These are phyloP conservation scores for Chrysolina americana DNA, from an alignment of 2,888 invertebrate genomes.

Conservation along the genomic window DNA sequence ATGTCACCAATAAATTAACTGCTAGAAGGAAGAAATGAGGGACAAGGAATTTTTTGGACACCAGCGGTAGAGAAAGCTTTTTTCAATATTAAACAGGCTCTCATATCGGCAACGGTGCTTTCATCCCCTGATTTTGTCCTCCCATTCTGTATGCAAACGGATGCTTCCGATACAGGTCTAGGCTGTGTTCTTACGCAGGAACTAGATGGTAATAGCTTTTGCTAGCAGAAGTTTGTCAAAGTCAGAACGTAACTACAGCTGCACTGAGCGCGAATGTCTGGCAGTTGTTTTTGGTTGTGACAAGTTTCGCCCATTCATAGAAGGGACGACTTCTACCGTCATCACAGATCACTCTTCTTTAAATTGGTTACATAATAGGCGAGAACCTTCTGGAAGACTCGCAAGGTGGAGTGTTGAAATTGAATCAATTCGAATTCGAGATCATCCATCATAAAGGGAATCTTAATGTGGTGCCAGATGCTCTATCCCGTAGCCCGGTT, in stretches of 20 bases:
- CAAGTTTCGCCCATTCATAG: slow-evolving; percentile 36
- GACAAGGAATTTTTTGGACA: slow-evolving; percentile 40
- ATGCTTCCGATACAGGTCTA: slow-evolving; percentile 54
- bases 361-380: slow-evolving; percentile 5
- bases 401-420: slow-evolving; percentile 16
- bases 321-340: slow-evolving; percentile 18
- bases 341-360: slow-evolving; percentile 27
- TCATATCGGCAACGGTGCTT: slow-evolving; percentile 49
- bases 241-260: slow-evolving; percentile 41
- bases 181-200: slow-evolving; percentile 36
- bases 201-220: slow-evolving; percentile 50
- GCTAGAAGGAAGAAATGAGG: slow-evolving; percentile 21
- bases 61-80: too few relatives aligned
- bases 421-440: slow-evolving; percentile 42
- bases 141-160: slow-evolving; percentile 51
- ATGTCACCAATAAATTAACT: slow-evolving; percentile 21
- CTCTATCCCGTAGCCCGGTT: slow-evolving; percentile 30
- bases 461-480: slow-evolving; percentile 35
- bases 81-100: too few relatives aligned
- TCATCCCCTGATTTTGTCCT: slow-evolving; percentile 49
- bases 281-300: slow-evolving; percentile 40
- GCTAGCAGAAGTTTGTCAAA: slow-evolving; percentile 48
- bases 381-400: slow-evolving; percentile 41
- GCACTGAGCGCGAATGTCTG: slow-evolving; percentile 47
- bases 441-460: slow-evolving; percentile 41